Percentiles rank a stretch among this genome's conserved stretches.
These are phyloP conservation scores for Teleogryllus occipitalis DNA, from an alignment of 1,140 invertebrate species.

Conservation along the genomic window DNA sequence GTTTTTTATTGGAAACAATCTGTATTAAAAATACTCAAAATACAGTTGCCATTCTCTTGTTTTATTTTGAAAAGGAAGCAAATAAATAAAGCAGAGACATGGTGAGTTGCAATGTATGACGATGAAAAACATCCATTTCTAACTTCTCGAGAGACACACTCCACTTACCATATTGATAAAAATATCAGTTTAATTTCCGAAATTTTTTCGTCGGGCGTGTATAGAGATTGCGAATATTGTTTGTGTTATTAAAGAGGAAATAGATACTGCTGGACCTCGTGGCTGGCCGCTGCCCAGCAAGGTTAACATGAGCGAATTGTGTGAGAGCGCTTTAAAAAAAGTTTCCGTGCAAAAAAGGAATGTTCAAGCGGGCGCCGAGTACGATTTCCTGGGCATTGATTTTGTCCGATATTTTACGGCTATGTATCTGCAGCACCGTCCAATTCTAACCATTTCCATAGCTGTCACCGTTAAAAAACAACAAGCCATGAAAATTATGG, in stretches of 20 bases:
- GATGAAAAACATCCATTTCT: not conserved
- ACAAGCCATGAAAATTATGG: constrained; percentile 14
- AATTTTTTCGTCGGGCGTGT: not conserved
- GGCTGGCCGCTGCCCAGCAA: constrained; percentile 1
- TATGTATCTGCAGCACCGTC: not conserved
- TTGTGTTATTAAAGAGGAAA: constrained; percentile 5
- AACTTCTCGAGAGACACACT: not conserved
- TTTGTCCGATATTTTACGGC: constrained; percentile 4
- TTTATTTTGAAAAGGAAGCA: no score
- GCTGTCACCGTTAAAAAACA: constrained; percentile 11
- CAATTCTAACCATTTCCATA: constrained; percentile 8
- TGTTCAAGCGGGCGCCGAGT: constrained; percentile 2
- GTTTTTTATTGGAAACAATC: no score
- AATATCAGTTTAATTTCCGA: constrained; percentile 5
- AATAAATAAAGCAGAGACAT: no score
- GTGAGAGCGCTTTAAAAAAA: not conserved
- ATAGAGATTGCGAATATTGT: not conserved
- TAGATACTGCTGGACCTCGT: not conserved
- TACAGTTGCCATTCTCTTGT: no score
- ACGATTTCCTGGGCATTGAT: constrained; percentile 3
- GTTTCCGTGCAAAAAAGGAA: not conserved
- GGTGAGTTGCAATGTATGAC: no score
- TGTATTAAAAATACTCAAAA: no score
- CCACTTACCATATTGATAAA: constrained; percentile 5
- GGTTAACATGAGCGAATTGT: not conserved